Evolutionary conservation across 1,140 invertebrate genomes (phyloP), one percentile per base, ranked within the genome.

Genomic region (Delia radicum): DNA sequence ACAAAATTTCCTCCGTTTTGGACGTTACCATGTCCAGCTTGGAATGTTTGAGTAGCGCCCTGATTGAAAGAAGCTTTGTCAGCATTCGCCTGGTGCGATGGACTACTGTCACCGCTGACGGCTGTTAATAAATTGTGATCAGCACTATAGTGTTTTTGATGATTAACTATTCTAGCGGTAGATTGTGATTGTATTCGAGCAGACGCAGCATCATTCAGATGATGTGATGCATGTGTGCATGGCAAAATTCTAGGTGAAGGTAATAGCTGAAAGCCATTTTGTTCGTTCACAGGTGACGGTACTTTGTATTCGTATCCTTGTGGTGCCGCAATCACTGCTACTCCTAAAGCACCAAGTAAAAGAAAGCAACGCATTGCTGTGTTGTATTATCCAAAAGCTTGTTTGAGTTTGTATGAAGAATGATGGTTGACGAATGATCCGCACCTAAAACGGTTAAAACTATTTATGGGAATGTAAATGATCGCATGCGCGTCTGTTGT

Each of bases 101-200:
- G n/a, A n/a, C n/a, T n/a, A 15, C 62, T 27, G 28, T 78, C 42
- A 61, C 42, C 29, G 33, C 46, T 78, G 15, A 24, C 76, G n/a
- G 72, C 28, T 27, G 42, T 61, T 6, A 76, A 76, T 33, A 74
- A 13, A 27, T 72, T 75, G 26, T 77, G 77, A 24, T 76, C 69
- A 5, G 12, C 48, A 6, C 26, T 33, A 28, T 31, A 37, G 33
- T 76, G 61, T 33, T 21, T 62, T 48, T 77, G 61, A 37, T 76
- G 78, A n/a, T 80, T 79, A 0, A 80, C 76, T 74, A 80, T 80
- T 63, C 79, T 76, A 10, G 73, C 79, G 1, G 73, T 73, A 5
- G 79, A 78, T 37, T 80, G 79, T 1, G 73, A 21, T 62, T 77
- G 55, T 26, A 80, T 77, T 8, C 77, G 18, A 10, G 61, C 31